phyloP scores from a whole-genome alignment of 1,140 invertebrate species.

The Drosophila sechellia region DNA sequence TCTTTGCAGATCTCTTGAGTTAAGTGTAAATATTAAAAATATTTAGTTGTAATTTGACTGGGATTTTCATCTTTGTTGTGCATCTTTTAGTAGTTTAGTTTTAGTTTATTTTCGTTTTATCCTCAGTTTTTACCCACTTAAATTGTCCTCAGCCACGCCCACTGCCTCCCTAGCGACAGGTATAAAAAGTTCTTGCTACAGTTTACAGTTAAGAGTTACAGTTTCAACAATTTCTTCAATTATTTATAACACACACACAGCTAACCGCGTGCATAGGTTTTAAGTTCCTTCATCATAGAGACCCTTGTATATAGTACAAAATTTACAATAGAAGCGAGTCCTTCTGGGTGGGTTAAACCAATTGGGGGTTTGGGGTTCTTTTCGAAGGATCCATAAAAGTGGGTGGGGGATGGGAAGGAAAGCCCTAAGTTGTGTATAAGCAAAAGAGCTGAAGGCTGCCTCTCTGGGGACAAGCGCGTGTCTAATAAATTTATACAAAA shows the following conservation, averaged over 20 bases:
- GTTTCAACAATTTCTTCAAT: slow-evolving; percentile 44
- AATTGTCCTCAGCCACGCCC: slow-evolving; percentile 46
- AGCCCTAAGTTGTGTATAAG: slow-evolving; percentile 63
- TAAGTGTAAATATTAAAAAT: slow-evolving; percentile 75
- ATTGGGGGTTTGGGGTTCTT: slow-evolving; percentile 11
- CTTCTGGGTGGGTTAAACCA: slow-evolving; percentile 42
- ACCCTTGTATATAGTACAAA: slow-evolving; percentile 80
- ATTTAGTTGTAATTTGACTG: slow-evolving; percentile 76
- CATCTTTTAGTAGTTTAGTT: slow-evolving; percentile 24
- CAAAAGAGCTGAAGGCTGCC: slow-evolving; percentile 71
- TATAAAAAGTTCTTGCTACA: slow-evolving; percentile 73
- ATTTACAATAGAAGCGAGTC: slow-evolving; percentile 76
- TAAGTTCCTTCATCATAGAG: slow-evolving; percentile 48
- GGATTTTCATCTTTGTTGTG: slow-evolving; percentile 48
- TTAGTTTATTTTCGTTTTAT: not conserved
- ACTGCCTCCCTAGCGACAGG: slow-evolving; percentile 62
- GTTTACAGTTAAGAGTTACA: slow-evolving; percentile 69
- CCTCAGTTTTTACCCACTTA: slow-evolving; percentile 29
- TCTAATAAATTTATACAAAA: slow-evolving; percentile 79
- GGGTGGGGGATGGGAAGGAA: slow-evolving; percentile 14
- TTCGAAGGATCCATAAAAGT: not conserved
- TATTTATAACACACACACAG: slow-evolving; percentile 33
- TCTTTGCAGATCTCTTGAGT: slow-evolving; percentile 21
- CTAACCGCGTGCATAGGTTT: slow-evolving; percentile 15
- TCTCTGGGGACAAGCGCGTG: slow-evolving; percentile 57